Conservation (phyloP, 2,888 invertebrate species). For the Euphydryas editha region DNA sequence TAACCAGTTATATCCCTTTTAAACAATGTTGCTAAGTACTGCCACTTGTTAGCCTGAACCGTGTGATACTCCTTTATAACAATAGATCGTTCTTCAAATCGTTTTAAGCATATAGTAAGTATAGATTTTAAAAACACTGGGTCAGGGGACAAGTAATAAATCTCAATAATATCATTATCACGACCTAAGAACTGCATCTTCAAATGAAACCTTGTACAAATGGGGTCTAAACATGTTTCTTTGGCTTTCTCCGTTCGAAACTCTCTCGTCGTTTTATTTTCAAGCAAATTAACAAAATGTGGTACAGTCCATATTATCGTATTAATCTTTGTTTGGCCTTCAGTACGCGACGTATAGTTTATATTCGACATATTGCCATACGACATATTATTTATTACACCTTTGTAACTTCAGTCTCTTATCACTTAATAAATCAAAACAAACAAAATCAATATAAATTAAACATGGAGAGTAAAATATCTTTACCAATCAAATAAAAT, state of each 20-base stretch:
- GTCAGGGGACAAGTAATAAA: constrained; percentile 68
- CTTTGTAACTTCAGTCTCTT: not conserved
- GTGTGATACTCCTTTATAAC: constrained; percentile 74
- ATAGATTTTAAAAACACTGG: constrained; percentile 72
- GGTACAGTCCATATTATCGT: constrained; percentile 74
- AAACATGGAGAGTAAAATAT: too few relatives aligned
- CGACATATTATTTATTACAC: not conserved
- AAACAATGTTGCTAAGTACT: constrained; percentile 70
- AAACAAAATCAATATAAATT: too few relatives aligned
- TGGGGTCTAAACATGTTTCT: constrained; percentile 50
- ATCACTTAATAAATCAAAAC: not conserved
- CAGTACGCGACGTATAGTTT: constrained; percentile 68
- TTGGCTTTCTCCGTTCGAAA: constrained; percentile 67
- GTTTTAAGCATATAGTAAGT: constrained; percentile 68
- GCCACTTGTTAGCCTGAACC: constrained; percentile 75
- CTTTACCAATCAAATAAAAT: too few relatives aligned
- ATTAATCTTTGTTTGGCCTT: constrained; percentile 72
- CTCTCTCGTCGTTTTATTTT: constrained; percentile 65
- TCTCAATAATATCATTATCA: constrained; percentile 73
- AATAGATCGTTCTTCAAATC: constrained; percentile 73
- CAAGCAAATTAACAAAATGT: constrained; percentile 64
- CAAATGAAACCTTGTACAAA: constrained; percentile 64
- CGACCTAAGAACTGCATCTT: constrained; percentile 75
- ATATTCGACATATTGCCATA: constrained; percentile 53
- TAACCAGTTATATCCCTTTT: constrained; percentile 54